Evolutionary conservation across 2,113 vertebrate genomes (phyloP), one percentile per base, ranked within the genome.

Genomic region (Naja naja): DNA sequence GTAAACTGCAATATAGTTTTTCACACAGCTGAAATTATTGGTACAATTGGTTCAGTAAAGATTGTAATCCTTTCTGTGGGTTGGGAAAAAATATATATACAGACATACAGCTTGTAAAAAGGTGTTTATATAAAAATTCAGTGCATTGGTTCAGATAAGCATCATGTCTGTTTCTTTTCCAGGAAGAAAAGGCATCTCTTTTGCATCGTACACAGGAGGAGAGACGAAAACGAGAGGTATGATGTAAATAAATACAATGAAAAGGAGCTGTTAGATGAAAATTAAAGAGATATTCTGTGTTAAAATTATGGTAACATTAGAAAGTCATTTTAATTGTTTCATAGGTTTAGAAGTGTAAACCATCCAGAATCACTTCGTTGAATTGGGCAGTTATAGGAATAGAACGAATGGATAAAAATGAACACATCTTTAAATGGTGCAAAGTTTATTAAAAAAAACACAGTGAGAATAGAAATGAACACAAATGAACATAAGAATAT

Each of bases 141-240:
- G 86, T 30, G 4, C 1, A 64, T 8, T 2, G 25, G 64, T 52
- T 93, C 88, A 90, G 43, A 81, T 90, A 90, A 60, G 95, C 23
- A 9, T 1, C 43, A 0, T 90, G 4, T 94, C 8, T 96, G 5
- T 91, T 91, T 45, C 2, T 93, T 92, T 96, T 97, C 12, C 45
- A 99, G 99, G 99, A 99, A 96, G 99, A 99, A 97, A 99, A 99
- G 96, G 98, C 99, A 87, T 99, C 99, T 95, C 98, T 99, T 95
- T 96, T 99, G 94, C 99, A 99, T 97, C 98, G 99, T 56, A 99
- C 99, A 96, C 99, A 99, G 97, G 99, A 99, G 96, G 99, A 99
- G 96, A 98, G 99, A 97, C 96, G 98, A 90, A 99, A 99, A 97
- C 97, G 99, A 98, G 99, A 99, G 98, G 99, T 99, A 97, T 97